Conservation (phyloP, 2,113 vertebrate species). For the Symphodus melops region DNA sequence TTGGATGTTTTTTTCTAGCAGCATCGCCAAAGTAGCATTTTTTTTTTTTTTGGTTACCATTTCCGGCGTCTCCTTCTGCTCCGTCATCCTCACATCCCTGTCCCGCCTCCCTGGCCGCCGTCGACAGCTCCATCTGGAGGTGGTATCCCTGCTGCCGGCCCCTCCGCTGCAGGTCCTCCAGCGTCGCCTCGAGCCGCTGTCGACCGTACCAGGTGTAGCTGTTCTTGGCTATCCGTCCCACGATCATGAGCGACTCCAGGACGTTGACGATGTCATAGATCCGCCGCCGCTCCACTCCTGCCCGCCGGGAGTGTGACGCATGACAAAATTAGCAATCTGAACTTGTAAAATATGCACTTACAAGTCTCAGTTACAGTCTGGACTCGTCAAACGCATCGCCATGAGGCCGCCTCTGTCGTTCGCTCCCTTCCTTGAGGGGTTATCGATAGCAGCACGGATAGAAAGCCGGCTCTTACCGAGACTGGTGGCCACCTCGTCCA, state of each 20-base stretch:
- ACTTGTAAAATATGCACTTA: too few relatives aligned
- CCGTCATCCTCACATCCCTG: constrained; percentile 65
- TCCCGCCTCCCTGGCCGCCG: constrained; percentile 72
- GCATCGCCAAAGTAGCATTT: too few relatives aligned
- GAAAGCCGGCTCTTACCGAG: constrained; percentile 84
- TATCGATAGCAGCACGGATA: constrained; percentile 4
- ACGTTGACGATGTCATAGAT: constrained; percentile 97
- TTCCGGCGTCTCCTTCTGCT: constrained; percentile 75
- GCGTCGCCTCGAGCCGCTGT: constrained; percentile 85
- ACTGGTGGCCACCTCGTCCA: constrained; percentile 92
- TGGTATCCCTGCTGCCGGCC: constrained; percentile 89
- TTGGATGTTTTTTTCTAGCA: too few relatives aligned
- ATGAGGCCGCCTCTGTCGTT: constrained; percentile 1
- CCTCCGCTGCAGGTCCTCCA: constrained; percentile 85
- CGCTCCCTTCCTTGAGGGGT: neutral
- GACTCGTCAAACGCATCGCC: neutral
- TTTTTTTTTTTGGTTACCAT: constrained; percentile 81
- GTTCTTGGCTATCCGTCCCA: constrained; percentile 95
- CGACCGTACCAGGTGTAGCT: constrained; percentile 93
- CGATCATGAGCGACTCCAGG: constrained; percentile 91
- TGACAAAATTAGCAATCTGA: neutral
- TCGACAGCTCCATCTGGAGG: constrained; percentile 85
- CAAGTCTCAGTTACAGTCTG: neutral
- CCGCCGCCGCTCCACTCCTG: constrained; percentile 93
- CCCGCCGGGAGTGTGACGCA: neutral